Evolutionary conservation across 2,113 vertebrate species (phyloP).

Genomic region (Aptenodytes patagonicus): DNA sequence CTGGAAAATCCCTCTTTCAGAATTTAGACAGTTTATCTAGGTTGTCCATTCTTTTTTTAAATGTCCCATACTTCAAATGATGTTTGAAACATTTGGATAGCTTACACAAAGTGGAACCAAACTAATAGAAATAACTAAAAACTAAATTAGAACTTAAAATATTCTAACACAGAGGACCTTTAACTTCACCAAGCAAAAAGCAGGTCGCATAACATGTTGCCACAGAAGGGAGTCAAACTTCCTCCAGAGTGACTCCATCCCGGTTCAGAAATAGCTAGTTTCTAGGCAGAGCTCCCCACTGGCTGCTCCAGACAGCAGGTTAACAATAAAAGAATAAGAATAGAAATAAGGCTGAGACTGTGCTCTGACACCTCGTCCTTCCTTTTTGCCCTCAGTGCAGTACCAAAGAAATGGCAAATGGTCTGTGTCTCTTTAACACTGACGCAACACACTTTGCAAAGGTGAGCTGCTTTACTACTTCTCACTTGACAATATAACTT

Average conservation of each 20-base stretch:
- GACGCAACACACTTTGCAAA: background rate
- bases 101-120: background rate
- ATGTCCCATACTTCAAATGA: background rate
- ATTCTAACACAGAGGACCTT: background rate
- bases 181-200: background rate
- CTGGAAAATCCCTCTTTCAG: background rate
- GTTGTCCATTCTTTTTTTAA: background rate
- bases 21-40: background rate
- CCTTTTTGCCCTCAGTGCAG: background rate
- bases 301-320: background rate
- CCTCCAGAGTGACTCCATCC: background rate
- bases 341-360: background rate
- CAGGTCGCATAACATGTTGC: background rate
- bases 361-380: background rate
- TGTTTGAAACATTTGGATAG: background rate
- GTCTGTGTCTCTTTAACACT: background rate
- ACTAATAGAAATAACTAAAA: background rate
- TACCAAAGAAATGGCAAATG: background rate
- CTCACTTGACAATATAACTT: background rate
- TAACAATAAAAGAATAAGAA: background rate
- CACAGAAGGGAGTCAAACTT: background rate
- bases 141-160: background rate
- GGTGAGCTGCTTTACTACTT: background rate
- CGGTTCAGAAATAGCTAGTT: background rate
- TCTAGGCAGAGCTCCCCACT: background rate